These are phyloP conservation scores for Acleris holmiana DNA, from an alignment of 2,888 invertebrate genomes.

Conservation along the genomic window DNA sequence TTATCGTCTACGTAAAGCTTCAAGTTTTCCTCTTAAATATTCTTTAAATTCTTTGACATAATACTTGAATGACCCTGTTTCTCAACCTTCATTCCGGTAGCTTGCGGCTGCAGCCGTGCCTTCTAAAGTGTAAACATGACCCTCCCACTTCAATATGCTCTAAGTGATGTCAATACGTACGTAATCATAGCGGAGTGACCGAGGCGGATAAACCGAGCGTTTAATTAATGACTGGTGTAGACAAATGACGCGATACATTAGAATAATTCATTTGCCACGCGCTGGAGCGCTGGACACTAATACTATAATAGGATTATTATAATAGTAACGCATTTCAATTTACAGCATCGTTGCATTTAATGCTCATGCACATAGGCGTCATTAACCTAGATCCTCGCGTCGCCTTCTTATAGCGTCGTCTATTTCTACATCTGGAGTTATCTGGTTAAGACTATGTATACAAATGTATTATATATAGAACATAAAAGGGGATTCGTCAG, in stretches of 20 bases:
- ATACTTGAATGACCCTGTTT: conserved; percentile 31
- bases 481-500: too few species aligned
- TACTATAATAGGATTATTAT: conserved; percentile 64
- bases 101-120: conserved; percentile 27
- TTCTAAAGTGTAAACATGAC: conserved; percentile 31
- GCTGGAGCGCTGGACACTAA: conserved; percentile 46
- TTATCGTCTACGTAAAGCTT: too few species aligned
- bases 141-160: conserved; percentile 32
- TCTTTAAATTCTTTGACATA: conserved; percentile 18
- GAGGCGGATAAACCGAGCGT: conserved; percentile 24
- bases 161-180: conserved; percentile 32
- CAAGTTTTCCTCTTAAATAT: too few species aligned
- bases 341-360: conserved; percentile 70
- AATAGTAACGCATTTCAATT: conserved; percentile 76
- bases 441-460: not conserved
- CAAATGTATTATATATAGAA: too few species aligned
- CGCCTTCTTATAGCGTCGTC: conserved; percentile 9
- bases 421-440: conserved; percentile 16
- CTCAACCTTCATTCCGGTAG: conserved; percentile 25
- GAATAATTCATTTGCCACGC: conserved; percentile 55
- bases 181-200: conserved; percentile 33
- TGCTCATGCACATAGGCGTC: conserved; percentile 57
- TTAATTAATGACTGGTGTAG: conserved; percentile 33
- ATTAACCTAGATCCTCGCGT: conserved; percentile 65
- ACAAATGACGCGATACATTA: conserved; percentile 57